Conservation (phyloP, 2,888 invertebrate species). For the Machimus atricapillus region DNA sequence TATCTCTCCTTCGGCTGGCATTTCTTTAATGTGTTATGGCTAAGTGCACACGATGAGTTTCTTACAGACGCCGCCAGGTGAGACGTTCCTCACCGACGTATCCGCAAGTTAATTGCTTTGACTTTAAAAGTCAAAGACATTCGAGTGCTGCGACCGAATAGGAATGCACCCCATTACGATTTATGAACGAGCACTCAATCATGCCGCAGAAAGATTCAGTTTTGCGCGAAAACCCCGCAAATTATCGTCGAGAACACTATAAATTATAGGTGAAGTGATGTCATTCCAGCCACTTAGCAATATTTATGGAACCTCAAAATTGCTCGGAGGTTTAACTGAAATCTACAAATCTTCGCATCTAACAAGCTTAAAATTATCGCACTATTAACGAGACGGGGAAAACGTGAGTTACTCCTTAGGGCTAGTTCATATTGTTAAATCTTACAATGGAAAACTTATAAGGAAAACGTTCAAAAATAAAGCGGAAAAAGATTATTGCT, state of each 20-base stretch:
- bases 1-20: not conserved
- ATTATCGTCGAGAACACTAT: not conserved
- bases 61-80: not conserved
- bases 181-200: not conserved
- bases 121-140: constrained; percentile 15
- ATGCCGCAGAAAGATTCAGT: not conserved
- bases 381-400: not conserved
- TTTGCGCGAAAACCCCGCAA: not conserved
- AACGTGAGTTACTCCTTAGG: not conserved
- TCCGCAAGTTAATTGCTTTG: constrained; percentile 28
- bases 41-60: constrained; percentile 2
- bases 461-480: no score
- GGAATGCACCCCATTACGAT: not conserved
- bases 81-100: not conserved
- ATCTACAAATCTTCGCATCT: not conserved
- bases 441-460: no score
- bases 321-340: not conserved
- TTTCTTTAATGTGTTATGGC: constrained; percentile 20
- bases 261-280: not conserved
- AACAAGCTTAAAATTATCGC: not conserved
- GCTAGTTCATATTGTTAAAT: no score
- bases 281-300: not conserved
- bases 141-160: not conserved
- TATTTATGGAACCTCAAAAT: not conserved
- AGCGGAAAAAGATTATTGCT: no score